Base-by-base conservation (phyloP, 92 coral and sea anemone species). In the Scolanthus callimorphus region DNA sequence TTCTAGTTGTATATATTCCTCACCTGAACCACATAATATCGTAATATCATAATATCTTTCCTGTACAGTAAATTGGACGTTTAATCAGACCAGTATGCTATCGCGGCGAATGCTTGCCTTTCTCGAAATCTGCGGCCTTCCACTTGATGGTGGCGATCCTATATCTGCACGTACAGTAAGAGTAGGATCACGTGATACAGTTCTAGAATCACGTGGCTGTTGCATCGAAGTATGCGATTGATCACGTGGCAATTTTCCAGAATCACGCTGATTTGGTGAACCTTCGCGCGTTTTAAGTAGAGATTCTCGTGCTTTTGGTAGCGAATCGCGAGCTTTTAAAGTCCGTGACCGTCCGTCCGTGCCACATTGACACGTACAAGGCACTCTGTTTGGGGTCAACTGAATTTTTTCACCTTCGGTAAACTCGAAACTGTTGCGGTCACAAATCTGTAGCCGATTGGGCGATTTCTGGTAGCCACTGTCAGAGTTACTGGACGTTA, bases 401-500 rank as follows among this genome's bases (percentile, higher is more conserved):
- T 56, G 30, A 1, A 64, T 67, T 19, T 66, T 83, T n/a, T 68
- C 27, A 1, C 75, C 75, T 25, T 82, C 89, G 6, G 41, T 15
- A 57, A 88, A 88, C 10, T 71, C 81, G 55, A 88, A 88, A 50
- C 96, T 88, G 34, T 76, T 62, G 3, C 96, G 72, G 48, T 80
- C 89, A 34, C 73, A 51, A 31, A 69, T 65, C 46, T 78, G 83
- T 44, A 78, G 74, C 17, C 83, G 73, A 52, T 87, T 87, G 1
- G 96, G 96, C 2, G 96, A 88, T 20, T 77, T 80, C 60, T 88
- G 90, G 38, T 83, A 83, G 0, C 96, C 96, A 31, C 96, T 88
- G 80, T 88, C 96, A 17, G 96, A 88, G 59, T 43, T 77, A 39
- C 63, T 76, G 3, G 90, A 88, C 27, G 81, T 80, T 57, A 80